phyloP scores from a whole-genome alignment of 2,797 vertebrate species.

The Acanthis flammea region DNA sequence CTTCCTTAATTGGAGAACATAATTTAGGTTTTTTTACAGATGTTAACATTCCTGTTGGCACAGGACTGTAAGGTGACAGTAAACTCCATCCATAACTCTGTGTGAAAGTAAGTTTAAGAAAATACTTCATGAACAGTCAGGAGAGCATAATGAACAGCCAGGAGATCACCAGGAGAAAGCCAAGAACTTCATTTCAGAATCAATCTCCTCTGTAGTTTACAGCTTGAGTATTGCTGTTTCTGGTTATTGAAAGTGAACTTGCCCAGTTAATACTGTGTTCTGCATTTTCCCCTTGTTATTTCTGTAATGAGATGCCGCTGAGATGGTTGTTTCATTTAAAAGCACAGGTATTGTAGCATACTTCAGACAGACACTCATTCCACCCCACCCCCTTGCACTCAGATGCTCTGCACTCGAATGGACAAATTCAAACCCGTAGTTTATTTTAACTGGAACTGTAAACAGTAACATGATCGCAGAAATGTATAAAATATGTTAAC shows the following conservation, averaged over 20 bases:
- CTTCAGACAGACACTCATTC: background rate
- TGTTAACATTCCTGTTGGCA: background rate
- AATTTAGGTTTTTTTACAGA: background rate
- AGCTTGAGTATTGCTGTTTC: background rate
- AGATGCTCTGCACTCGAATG: background rate
- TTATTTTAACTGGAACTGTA: background rate
- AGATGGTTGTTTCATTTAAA: background rate
- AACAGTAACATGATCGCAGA: background rate
- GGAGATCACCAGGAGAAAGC: background rate
- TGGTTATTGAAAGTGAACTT: background rate
- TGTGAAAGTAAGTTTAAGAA: background rate
- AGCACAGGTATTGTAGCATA: background rate
- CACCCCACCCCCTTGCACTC: background rate
- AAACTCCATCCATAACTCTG: background rate
- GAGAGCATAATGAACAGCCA: background rate
- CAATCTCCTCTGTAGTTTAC: background rate
- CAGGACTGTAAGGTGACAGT: background rate
- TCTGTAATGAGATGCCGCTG: background rate
- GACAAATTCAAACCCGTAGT: background rate
- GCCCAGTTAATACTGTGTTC: background rate
- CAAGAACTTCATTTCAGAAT: background rate
- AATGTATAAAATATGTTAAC: background rate
- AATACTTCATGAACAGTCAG: background rate
- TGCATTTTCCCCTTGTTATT: background rate
- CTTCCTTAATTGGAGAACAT: background rate